These are phyloP conservation scores for Nomada ferruginata DNA, from an alignment of 2,888 invertebrate species.

Conservation along the genomic window DNA sequence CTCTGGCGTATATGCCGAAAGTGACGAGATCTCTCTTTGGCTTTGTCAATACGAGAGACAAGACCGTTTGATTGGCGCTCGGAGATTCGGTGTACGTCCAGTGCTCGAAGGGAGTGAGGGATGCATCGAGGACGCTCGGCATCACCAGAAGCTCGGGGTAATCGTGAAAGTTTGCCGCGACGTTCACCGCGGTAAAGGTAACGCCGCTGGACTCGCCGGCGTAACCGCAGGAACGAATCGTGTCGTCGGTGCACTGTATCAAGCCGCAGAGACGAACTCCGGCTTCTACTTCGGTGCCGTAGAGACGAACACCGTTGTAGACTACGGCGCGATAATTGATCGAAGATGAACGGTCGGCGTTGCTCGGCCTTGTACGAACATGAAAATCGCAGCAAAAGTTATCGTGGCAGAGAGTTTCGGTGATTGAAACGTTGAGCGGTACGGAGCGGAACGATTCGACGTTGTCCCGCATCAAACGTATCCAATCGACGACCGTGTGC, in stretches of 20 bases:
- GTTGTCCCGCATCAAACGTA: conserved; percentile 37
- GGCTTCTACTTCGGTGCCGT: conserved; percentile 51
- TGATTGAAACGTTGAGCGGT: neutral
- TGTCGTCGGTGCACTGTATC: conserved; percentile 76
- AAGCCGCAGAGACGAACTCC: conserved; percentile 78
- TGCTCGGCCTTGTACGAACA: conserved; percentile 38
- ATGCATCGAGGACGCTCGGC: conserved; percentile 59
- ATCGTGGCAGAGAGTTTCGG: conserved; percentile 60
- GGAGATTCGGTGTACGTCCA: conserved; percentile 50
- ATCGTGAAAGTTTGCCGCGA: conserved; percentile 65
- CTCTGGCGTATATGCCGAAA: conserved; percentile 73
- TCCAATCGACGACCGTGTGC: fast-evolving
- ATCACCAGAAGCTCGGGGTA: conserved; percentile 63
- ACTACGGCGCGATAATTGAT: conserved; percentile 77
- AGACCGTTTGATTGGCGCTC: conserved; percentile 37
- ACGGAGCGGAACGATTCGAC: conserved; percentile 9
- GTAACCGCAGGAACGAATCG: conserved; percentile 74
- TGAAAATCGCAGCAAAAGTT: conserved; percentile 75
- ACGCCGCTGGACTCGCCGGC: conserved; percentile 45
- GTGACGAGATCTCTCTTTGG: conserved; percentile 68
- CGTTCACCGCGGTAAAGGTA: conserved; percentile 63
- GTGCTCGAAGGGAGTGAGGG: conserved; percentile 63
- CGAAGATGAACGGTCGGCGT: conserved; percentile 44
- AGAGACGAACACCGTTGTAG: conserved; percentile 75
- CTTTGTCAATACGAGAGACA: conserved; percentile 58